These are phyloP conservation scores for Mythimna impura DNA, from an alignment of 2,888 invertebrate genomes.

Conservation along the genomic window DNA sequence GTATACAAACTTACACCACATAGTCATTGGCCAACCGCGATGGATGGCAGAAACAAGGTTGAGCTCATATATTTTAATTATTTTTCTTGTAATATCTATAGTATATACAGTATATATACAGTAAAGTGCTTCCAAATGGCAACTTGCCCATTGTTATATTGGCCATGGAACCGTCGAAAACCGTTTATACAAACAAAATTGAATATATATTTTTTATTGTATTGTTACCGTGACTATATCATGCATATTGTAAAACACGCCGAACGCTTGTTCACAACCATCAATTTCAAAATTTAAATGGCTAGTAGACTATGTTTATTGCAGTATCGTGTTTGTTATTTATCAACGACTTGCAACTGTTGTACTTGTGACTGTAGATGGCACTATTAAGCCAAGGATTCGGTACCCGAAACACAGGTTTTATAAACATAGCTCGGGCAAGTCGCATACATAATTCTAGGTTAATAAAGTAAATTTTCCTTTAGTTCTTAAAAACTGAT, in stretches of 20 bases:
- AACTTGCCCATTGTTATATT: constrained; percentile 46
- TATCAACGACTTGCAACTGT: neutral
- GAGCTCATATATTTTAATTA: constrained; percentile 60
- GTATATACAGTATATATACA: constrained; percentile 32
- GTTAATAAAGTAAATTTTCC: no score
- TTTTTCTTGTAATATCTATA: constrained; percentile 39
- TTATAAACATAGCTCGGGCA: no score
- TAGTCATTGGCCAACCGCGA: constrained; percentile 59
- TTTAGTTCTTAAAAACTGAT: no score
- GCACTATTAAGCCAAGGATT: constrained; percentile 16
- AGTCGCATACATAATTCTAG: no score
- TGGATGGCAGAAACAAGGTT: constrained; percentile 59
- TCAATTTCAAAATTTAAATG: constrained; percentile 22
- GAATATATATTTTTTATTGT: constrained; percentile 38
- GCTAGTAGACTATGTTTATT: neutral
- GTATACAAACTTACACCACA: constrained; percentile 60
- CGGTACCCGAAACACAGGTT: no score
- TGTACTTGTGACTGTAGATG: constrained; percentile 3
- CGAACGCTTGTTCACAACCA: constrained; percentile 28
- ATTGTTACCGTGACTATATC: constrained; percentile 26
- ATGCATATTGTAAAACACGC: constrained; percentile 31
- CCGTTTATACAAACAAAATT: constrained; percentile 43
- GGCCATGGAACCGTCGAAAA: constrained; percentile 59
- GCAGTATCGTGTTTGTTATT: constrained; percentile 21
- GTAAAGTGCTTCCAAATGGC: constrained; percentile 40